These are phyloP conservation scores for Aleiodes testaceus DNA, from an alignment of 2,888 invertebrate species.

Conservation along the genomic window DNA sequence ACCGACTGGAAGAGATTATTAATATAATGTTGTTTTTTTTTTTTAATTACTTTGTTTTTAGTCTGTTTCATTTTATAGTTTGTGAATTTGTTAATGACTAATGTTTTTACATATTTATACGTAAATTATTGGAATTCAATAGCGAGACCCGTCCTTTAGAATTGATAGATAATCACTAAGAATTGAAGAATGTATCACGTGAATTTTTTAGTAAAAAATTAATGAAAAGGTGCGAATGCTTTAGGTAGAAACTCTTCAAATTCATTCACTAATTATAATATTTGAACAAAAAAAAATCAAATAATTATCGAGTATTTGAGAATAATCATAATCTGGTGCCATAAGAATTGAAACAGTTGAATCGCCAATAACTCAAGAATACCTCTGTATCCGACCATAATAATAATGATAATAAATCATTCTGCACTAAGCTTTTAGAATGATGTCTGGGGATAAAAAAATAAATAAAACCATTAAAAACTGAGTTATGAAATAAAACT, in stretches of 20 bases:
- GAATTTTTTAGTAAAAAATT: slow-evolving; percentile 21
- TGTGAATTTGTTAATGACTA: slow-evolving; percentile 60
- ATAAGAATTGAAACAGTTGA: slow-evolving; percentile 47
- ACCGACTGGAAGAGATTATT: slow-evolving; percentile 68
- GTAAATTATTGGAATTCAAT: slow-evolving; percentile 54
- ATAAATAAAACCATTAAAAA: slow-evolving; percentile 1
- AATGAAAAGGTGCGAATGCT: slow-evolving; percentile 19
- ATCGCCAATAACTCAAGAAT: slow-evolving; percentile 56
- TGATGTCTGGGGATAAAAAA: not conserved
- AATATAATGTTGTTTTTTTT: slow-evolving; percentile 55
- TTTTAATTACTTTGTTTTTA: slow-evolving; percentile 53
- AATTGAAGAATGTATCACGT: slow-evolving; percentile 41
- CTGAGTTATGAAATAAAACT: not conserved
- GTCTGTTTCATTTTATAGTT: slow-evolving; percentile 60
- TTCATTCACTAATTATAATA: not conserved
- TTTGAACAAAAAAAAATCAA: slow-evolving; percentile 13
- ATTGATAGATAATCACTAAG: slow-evolving; percentile 46
- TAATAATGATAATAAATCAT: not conserved
- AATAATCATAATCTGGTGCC: slow-evolving; percentile 41
- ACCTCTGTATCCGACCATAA: slow-evolving; percentile 62
- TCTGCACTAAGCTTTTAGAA: slow-evolving; percentile 17
- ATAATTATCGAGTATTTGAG: slow-evolving; percentile 23
- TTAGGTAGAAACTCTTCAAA: slow-evolving; percentile 5
- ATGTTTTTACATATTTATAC: slow-evolving; percentile 64
- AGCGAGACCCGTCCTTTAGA: slow-evolving; percentile 62